These are phyloP conservation scores for Drosophila colorata DNA, from an alignment of 2,888 invertebrate genomes.

Conservation along the genomic window DNA sequence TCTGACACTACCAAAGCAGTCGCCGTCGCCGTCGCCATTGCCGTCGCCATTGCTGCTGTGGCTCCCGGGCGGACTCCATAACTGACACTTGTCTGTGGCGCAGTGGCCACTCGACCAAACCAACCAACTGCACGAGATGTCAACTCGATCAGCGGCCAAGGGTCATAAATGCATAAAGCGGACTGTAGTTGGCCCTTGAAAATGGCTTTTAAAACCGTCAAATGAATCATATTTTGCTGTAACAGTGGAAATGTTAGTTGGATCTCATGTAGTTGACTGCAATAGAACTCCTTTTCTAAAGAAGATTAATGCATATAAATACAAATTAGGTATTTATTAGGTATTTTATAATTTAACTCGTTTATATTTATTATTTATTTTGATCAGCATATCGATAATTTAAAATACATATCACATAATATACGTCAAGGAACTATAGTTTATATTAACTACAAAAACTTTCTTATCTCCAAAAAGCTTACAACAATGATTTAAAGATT, in stretches of 20 bases:
- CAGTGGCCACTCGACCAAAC: conserved; percentile 9
- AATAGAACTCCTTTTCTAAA: too few relatives aligned
- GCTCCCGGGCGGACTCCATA: conserved; percentile 4
- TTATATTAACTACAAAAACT: too few relatives aligned
- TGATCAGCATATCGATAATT: too few relatives aligned
- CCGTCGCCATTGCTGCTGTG: conserved; percentile 35
- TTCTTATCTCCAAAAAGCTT: too few relatives aligned
- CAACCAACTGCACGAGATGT: conserved; percentile 27
- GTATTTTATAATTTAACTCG: too few relatives aligned
- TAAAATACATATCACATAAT: too few relatives aligned
- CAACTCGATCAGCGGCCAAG: conserved; percentile 30
- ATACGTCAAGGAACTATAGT: too few relatives aligned
- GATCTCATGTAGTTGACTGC: not conserved
- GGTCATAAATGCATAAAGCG: conserved; percentile 17
- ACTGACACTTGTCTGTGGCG: conserved; percentile 8
- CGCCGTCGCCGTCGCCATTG: conserved; percentile 24
- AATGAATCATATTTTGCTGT: conserved; percentile 2
- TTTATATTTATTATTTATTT: too few relatives aligned
- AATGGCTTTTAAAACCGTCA: not conserved
- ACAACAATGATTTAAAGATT: too few relatives aligned
- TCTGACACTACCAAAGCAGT: conserved; percentile 58
- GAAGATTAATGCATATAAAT: too few relatives aligned
- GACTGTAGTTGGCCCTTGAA: conserved; percentile 9
- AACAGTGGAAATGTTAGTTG: not conserved
- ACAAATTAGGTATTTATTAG: too few relatives aligned